These are phyloP conservation scores for Euleptes europaea DNA, from an alignment of 2,113 vertebrate genomes.

Conservation along the genomic window DNA sequence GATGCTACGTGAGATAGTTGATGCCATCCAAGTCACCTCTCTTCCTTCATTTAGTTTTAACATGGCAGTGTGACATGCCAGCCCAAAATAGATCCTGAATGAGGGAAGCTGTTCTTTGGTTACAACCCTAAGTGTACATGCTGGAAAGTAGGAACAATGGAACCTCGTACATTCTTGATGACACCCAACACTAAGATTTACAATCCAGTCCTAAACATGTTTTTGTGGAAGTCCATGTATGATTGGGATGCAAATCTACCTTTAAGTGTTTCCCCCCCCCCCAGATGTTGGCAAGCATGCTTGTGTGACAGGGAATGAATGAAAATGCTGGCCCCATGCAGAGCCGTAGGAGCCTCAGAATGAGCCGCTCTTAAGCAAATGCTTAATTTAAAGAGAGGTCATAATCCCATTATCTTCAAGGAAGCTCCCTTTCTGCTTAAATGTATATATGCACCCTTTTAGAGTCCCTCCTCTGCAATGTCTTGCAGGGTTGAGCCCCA, in stretches of 20 bases:
- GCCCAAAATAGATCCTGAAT: not conserved
- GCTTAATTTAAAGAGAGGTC: not conserved
- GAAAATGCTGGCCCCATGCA: not conserved
- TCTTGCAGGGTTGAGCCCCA: not conserved
- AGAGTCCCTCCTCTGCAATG: not conserved
- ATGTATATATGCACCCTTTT: not conserved
- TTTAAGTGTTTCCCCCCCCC: not conserved
- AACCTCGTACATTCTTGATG: not conserved
- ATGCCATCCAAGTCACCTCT: not conserved
- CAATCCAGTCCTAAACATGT: not conserved
- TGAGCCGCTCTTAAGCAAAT: not conserved
- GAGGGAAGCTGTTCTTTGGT: not conserved
- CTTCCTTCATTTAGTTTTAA: not conserved
- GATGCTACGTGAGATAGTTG: not conserved
- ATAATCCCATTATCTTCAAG: constrained; percentile 4
- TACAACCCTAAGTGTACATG: not conserved
- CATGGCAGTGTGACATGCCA: not conserved
- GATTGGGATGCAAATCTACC: not conserved
- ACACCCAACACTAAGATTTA: too few species aligned
- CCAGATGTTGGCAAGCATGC: not conserved
- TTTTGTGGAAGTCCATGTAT: not conserved
- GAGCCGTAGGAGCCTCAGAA: not conserved
- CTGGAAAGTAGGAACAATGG: not conserved
- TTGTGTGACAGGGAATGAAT: not conserved
- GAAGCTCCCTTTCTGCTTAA: not conserved